Evolutionary conservation across 1,140 invertebrate genomes (phyloP).

Genomic region (Saxidomus purpurata): DNA sequence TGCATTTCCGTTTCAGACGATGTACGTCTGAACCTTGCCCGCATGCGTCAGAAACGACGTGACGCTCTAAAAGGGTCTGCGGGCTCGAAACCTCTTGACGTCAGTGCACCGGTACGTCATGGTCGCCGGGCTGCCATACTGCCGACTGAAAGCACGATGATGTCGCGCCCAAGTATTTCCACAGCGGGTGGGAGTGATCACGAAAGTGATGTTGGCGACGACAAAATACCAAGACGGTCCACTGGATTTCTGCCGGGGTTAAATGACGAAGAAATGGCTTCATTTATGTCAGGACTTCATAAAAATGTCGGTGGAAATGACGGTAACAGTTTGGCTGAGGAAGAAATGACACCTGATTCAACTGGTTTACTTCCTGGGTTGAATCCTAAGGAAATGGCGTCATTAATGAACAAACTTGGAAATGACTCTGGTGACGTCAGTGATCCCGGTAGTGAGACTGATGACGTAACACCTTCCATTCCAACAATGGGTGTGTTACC

Average conservation of each 20-base stretch:
- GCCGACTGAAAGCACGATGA: slow-evolving; percentile 38
- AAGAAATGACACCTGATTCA: neutral
- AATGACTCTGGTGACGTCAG: neutral
- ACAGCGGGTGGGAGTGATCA: neutral
- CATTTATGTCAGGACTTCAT: slow-evolving; percentile 15
- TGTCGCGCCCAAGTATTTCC: slow-evolving; percentile 38
- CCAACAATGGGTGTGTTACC: neutral
- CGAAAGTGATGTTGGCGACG: neutral
- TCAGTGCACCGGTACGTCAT: slow-evolving; percentile 30
- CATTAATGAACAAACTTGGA: slow-evolving; percentile 21
- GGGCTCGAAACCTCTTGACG: neutral
- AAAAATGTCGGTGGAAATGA: neutral
- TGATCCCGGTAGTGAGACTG: neutral
- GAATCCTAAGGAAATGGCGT: slow-evolving; percentile 29
- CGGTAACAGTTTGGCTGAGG: neutral
- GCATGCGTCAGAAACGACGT: slow-evolving; percentile 41
- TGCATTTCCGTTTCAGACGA: slow-evolving; percentile 33
- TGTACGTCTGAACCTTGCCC: slow-evolving; percentile 53
- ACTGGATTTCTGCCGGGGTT: slow-evolving; percentile 36
- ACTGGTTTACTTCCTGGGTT: slow-evolving; percentile 8
- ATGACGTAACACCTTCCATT: neutral
- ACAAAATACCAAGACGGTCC: neutral
- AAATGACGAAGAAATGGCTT: slow-evolving; percentile 42
- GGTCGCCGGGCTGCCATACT: slow-evolving; percentile 55
- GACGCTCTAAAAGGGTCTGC: slow-evolving; percentile 22